Evolutionary conservation across 2,888 invertebrate species (phyloP).

Genomic region (Synanthedon vespiformis): DNA sequence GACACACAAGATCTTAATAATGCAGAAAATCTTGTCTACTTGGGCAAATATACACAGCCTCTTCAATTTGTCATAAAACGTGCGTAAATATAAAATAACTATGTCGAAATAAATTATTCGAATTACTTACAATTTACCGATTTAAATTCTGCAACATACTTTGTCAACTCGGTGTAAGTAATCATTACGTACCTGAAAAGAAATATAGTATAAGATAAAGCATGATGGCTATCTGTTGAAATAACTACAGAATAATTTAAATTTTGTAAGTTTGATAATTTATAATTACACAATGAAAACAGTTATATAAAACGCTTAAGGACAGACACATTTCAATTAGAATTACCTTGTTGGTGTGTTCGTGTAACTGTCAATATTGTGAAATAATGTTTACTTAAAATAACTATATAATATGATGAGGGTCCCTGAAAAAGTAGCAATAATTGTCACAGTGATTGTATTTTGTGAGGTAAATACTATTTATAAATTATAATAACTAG

Average conservation of each 20-base stretch:
- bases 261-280: not conserved
- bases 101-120: too few relatives aligned
- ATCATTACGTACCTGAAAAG: too few relatives aligned
- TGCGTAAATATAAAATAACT: not conserved
- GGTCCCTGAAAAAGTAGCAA: slow-evolving; percentile 29
- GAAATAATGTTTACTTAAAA: not conserved
- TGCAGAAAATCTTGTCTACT: not conserved
- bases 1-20: not conserved
- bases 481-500: not conserved
- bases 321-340: not conserved
- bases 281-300: not conserved
- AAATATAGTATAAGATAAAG: too few relatives aligned
- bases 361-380: not conserved
- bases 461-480: slow-evolving; percentile 26
- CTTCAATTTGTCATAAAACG: not conserved
- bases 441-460: slow-evolving; percentile 18
- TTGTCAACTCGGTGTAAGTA: too few relatives aligned
- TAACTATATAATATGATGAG: slow-evolving; percentile 24
- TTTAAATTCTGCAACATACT: too few relatives aligned
- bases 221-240: too few relatives aligned
- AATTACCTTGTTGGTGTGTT: not conserved
- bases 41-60: not conserved
- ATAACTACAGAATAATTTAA: too few relatives aligned
- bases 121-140: too few relatives aligned
- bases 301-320: not conserved